A percentile compares a stretch with the other conserved stretches of the same genome.
phyloP scores from a whole-genome alignment of 2,888 invertebrate genomes.

The Penaeus monodon region DNA sequence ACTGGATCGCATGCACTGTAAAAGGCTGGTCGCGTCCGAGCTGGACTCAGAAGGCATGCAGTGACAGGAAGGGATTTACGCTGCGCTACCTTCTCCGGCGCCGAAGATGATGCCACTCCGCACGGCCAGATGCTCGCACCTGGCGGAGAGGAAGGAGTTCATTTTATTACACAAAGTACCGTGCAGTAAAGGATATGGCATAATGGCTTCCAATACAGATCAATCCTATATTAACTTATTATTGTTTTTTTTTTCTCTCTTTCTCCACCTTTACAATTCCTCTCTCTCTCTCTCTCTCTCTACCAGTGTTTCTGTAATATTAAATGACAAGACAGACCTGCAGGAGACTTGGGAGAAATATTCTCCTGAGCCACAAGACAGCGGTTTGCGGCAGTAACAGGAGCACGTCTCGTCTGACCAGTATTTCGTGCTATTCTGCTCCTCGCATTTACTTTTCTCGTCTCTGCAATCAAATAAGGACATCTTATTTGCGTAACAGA shows the following conservation, averaged over 20 bases:
- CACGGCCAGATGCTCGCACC: slow-evolving; percentile 5
- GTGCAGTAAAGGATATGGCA: no score
- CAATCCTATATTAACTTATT: no score
- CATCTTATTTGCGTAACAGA: neutral
- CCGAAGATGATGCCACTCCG: slow-evolving; percentile 1
- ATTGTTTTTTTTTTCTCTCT: no score
- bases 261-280: neutral
- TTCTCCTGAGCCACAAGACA: slow-evolving; percentile 53
- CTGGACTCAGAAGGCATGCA: no score
- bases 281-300: slow-evolving; percentile 18
- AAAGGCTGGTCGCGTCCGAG: no score
- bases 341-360: slow-evolving; percentile 51
- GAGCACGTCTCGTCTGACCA: slow-evolving; percentile 58
- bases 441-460: slow-evolving; percentile 57
- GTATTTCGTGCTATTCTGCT: slow-evolving; percentile 42
- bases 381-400: slow-evolving; percentile 55
- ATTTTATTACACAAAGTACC: no score
- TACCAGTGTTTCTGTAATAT: slow-evolving; percentile 3
- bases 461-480: slow-evolving; percentile 34
- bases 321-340: slow-evolving; percentile 38
- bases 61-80: neutral
- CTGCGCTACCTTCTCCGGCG: neutral
- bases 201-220: no score
- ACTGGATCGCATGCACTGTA: no score
- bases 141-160: neutral